These are phyloP conservation scores for Pedicia rivosa DNA, from an alignment of 2,888 invertebrate species.

Conservation along the genomic window DNA sequence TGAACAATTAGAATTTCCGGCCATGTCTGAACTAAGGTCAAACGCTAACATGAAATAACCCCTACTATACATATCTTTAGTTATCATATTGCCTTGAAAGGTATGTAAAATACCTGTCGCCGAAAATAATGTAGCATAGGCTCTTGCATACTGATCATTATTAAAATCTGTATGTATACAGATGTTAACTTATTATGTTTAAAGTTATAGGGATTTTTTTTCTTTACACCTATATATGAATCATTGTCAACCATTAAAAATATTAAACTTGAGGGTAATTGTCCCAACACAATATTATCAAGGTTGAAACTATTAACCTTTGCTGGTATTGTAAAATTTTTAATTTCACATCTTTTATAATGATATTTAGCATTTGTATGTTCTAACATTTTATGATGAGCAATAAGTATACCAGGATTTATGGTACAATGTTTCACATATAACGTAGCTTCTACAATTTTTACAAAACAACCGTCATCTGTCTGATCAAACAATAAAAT, in stretches of 20 bases:
- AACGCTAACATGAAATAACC: slow-evolving; percentile 1
- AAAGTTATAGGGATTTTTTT: slow-evolving; percentile 1
- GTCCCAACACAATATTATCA: slow-evolving; percentile 1
- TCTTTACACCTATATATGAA: neutral
- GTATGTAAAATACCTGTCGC: slow-evolving; percentile 2
- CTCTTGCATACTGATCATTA: neutral
- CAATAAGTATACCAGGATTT: slow-evolving; percentile 1
- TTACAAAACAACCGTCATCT: neutral
- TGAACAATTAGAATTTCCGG: neutral
- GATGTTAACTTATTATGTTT: neutral
- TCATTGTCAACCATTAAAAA: slow-evolving; percentile 2
- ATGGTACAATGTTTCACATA: slow-evolving; percentile 2
- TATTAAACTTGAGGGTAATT: neutral
- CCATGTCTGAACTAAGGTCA: neutral
- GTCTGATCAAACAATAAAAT: neutral
- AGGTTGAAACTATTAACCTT: no score
- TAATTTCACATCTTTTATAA: slow-evolving; percentile 4
- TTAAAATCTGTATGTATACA: no score
- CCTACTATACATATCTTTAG: neutral
- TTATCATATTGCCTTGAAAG: neutral
- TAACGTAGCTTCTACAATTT: slow-evolving; percentile 6
- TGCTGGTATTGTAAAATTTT: slow-evolving; percentile 2
- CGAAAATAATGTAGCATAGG: neutral
- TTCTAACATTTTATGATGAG: slow-evolving; percentile 3
- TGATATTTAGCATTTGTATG: slow-evolving; percentile 5